A percentile compares a stretch with the other conserved stretches of the same genome.
Conservation (phyloP, 2,113 vertebrate genomes). For the Carassius carassius region DNA sequence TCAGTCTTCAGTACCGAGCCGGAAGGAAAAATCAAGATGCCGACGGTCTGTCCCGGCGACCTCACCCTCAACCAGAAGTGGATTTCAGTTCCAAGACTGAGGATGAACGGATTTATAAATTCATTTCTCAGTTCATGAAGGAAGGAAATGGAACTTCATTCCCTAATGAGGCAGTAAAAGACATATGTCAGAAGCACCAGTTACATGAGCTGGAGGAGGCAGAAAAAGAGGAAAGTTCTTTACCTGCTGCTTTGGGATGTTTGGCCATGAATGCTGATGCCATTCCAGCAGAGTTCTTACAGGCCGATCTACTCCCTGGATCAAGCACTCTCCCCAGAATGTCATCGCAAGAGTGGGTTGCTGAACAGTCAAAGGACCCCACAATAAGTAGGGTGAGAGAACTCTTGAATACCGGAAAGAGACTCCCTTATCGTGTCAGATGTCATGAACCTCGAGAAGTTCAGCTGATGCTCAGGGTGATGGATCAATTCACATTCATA, state of each 20-base stretch:
- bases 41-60: too few species aligned
- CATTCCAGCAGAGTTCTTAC: constrained; percentile 16
- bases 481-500: neutral
- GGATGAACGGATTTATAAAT: too few species aligned
- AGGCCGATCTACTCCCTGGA: constrained; percentile 4
- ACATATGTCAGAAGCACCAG: constrained; percentile 16
- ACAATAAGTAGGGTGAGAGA: constrained; percentile 29
- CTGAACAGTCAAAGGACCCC: constrained; percentile 3
- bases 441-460: constrained; percentile 23
- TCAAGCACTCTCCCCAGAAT: constrained; percentile 14
- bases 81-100: too few species aligned
- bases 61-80: too few species aligned
- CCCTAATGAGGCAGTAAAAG: constrained; percentile 29
- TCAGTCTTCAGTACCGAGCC: too few species aligned
- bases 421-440: constrained; percentile 2
- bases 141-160: neutral
- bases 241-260: too few species aligned
- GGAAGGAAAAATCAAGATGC: too few species aligned
- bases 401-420: constrained; percentile 12
- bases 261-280: constrained; percentile 32
- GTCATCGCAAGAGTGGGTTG: constrained; percentile 35
- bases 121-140: constrained; percentile 12
- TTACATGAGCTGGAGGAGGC: neutral
- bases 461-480: neutral
- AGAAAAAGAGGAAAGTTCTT: neutral